Evolutionary conservation across 2,797 vertebrate genomes (phyloP).

Genomic region (Zonotrichia albicollis): DNA sequence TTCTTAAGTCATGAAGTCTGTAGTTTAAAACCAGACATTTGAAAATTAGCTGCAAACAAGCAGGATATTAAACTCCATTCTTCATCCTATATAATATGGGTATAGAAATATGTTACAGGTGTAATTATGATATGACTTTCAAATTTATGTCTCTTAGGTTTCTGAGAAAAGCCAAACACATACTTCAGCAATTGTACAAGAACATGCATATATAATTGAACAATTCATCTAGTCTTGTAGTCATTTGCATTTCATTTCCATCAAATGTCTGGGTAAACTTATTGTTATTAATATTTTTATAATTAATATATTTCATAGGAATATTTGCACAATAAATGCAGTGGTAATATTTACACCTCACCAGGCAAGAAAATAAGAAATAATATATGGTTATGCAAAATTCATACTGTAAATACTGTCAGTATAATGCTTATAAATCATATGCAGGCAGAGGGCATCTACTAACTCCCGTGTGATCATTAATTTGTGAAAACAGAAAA

Average conservation of each 20-base stretch:
- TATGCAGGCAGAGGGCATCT: neutral
- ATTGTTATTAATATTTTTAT: neutral
- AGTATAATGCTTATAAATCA: neutral
- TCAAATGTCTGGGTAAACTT: neutral
- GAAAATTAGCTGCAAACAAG: neutral
- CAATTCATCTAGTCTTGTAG: neutral
- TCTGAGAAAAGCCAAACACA: neutral
- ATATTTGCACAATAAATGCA: neutral
- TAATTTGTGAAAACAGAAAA: neutral
- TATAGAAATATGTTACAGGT: neutral
- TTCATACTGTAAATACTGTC: neutral
- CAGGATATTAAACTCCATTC: neutral
- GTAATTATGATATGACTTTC: neutral
- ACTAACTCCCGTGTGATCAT: neutral
- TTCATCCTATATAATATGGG: neutral
- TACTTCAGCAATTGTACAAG: neutral
- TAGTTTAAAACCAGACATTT: neutral
- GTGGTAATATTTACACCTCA: neutral
- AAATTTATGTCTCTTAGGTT: neutral
- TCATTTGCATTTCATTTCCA: slow-evolving; percentile 1
- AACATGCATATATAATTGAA: neutral
- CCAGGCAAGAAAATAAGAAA: neutral
- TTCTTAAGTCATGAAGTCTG: neutral
- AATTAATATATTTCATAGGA: neutral
- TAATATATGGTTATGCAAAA: neutral